phyloP scores from a whole-genome alignment of 2,113 vertebrate species.

The Anolis sagrei region DNA sequence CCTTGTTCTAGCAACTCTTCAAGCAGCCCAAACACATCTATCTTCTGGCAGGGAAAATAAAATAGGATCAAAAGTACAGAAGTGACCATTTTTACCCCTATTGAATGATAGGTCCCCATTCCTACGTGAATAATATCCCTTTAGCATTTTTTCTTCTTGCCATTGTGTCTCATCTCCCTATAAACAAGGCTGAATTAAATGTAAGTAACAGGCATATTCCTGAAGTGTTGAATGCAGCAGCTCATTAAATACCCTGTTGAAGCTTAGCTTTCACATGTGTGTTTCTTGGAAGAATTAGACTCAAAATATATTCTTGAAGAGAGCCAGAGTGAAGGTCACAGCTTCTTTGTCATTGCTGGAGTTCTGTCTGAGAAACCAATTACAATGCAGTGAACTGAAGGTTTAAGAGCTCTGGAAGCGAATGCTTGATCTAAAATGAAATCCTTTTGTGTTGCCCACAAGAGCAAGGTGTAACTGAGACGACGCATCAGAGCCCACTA shows the following conservation, averaged over 20 bases:
- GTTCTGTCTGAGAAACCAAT: constrained; percentile 37
- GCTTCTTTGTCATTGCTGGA: constrained; percentile 10
- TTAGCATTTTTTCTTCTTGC: background rate
- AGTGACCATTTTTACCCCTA: background rate
- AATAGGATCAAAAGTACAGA: background rate
- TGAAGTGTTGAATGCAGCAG: constrained; percentile 5
- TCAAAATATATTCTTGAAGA: constrained; percentile 46
- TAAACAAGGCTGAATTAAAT: background rate
- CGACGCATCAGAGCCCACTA: background rate
- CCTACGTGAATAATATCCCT: accelerated
- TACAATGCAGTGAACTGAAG: background rate
- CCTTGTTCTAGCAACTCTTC: background rate
- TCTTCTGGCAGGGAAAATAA: background rate
- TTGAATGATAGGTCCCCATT: background rate
- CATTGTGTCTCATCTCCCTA: background rate
- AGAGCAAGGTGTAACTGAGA: background rate
- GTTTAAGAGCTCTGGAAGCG: constrained; percentile 26
- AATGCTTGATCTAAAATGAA: constrained; percentile 19
- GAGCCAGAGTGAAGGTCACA: background rate
- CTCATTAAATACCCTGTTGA: constrained; percentile 42
- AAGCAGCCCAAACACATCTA: background rate
- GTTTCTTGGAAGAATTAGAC: constrained; percentile 8
- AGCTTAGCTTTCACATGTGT: constrained; percentile 4
- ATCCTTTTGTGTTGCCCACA: background rate
- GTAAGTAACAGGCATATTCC: background rate